phyloP scores from a whole-genome alignment of 2,113 vertebrate genomes.

The Archilochus colubris region DNA sequence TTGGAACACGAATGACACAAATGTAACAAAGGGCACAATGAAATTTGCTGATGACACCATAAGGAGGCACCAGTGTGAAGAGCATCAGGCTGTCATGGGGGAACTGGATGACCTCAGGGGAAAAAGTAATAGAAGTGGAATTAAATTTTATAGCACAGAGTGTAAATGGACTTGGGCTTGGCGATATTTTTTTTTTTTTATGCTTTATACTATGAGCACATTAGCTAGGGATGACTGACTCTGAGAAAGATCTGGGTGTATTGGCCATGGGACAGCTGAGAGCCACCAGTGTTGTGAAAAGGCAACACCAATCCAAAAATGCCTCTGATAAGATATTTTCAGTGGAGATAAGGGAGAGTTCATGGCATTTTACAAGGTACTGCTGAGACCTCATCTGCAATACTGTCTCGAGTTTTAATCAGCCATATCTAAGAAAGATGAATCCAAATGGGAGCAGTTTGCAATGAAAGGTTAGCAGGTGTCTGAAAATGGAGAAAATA shows the following conservation, averaged over 20 bases:
- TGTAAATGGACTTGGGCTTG: neutral
- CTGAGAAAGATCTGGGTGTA: neutral
- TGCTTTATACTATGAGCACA: neutral
- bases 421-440: neutral
- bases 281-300: neutral
- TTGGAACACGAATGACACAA: rapidly evolving
- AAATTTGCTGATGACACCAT: neutral
- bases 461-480: neutral
- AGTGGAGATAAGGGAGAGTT: neutral
- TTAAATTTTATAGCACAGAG: neutral
- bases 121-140: neutral
- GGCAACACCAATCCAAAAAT: neutral
- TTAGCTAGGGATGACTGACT: slow-evolving; percentile 7
- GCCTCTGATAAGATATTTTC: neutral
- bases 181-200: neutral
- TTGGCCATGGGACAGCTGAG: slow-evolving; percentile 16
- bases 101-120: neutral
- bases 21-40: neutral
- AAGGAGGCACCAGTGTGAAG: neutral
- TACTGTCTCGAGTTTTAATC: slow-evolving; percentile 14
- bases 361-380: neutral
- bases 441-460: neutral
- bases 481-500: neutral
- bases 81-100: neutral
- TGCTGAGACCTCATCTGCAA: neutral